Percentiles rank a stretch among this genome's conserved stretches.
Conservation (phyloP, 92 coral and sea anemone genomes). For the Muricea muricata region DNA sequence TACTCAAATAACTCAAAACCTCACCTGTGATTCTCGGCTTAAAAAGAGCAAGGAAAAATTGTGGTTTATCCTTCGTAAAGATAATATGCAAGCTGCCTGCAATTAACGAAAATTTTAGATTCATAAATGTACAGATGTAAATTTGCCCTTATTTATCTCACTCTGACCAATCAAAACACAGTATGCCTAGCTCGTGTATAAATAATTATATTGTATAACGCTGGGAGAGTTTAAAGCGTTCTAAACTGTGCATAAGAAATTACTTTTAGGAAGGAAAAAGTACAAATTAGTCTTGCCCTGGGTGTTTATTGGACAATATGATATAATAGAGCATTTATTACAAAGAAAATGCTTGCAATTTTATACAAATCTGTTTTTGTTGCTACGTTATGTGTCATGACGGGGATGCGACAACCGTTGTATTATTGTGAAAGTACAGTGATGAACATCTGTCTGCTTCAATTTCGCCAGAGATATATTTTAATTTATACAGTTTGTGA, state of each 20-base stretch:
- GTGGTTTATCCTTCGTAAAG: not conserved
- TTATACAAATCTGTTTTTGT: no score
- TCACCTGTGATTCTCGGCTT: slow-evolving; percentile 11
- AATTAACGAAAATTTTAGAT: slow-evolving; percentile 34
- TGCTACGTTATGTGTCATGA: not conserved
- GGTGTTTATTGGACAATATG: slow-evolving; percentile 6
- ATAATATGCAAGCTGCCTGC: slow-evolving; percentile 20
- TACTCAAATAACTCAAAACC: not conserved
- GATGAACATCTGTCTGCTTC: not conserved
- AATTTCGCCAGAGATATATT: not conserved
- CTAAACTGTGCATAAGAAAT: slow-evolving; percentile 14
- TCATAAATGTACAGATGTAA: slow-evolving; percentile 38
- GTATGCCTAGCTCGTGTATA: slow-evolving; percentile 1
- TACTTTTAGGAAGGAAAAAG: not conserved
- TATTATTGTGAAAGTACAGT: not conserved
- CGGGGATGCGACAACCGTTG: not conserved
- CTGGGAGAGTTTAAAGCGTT: slow-evolving; percentile 1
- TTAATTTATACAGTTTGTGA: not conserved
- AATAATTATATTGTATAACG: slow-evolving; percentile 20
- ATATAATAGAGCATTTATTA: not conserved
- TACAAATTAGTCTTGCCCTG: not conserved
- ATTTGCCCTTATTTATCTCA: slow-evolving; percentile 10
- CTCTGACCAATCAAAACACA: slow-evolving; percentile 5
- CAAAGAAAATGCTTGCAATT: not conserved
- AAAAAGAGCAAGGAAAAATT: slow-evolving; percentile 13